Evolutionary conservation across 2,888 invertebrate species (phyloP).

Genomic region (Epirrita christyi): DNA sequence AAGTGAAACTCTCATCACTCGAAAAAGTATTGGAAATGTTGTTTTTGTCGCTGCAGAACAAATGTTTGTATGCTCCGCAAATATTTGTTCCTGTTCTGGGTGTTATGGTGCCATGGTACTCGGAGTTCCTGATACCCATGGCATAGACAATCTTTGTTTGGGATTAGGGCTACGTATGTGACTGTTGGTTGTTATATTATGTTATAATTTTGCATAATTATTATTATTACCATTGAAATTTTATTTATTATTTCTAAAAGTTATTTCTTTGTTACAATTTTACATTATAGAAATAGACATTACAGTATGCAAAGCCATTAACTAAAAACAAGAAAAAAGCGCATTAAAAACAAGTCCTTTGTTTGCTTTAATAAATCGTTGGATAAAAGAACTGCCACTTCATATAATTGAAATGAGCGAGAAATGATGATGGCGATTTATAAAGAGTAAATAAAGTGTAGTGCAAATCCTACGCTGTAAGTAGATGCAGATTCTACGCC

Average conservation of each 20-base stretch:
- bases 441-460: slow-evolving; percentile 66
- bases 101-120: no score
- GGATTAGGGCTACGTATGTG: no score
- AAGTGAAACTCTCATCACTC: not conserved
- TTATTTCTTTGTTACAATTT: not conserved
- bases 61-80: no score
- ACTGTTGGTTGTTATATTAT: no score
- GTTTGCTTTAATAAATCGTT: slow-evolving; percentile 23
- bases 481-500: slow-evolving; percentile 69
- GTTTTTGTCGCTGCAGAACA: no score
- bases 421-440: slow-evolving; percentile 55
- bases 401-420: slow-evolving; percentile 41
- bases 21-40: not conserved
- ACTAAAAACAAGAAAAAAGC: slow-evolving; percentile 14
- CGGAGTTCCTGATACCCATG: no score
- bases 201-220: not conserved
- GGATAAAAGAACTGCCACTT: slow-evolving; percentile 33
- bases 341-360: slow-evolving; percentile 14
- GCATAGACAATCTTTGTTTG: no score
- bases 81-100: no score
- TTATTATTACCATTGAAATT: not conserved
- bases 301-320: slow-evolving; percentile 6
- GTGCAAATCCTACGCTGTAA: slow-evolving; percentile 63
- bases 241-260: not conserved
- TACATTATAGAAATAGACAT: not conserved